phyloP scores from a whole-genome alignment of 2,797 vertebrate genomes.

The Nothura maculosa region DNA sequence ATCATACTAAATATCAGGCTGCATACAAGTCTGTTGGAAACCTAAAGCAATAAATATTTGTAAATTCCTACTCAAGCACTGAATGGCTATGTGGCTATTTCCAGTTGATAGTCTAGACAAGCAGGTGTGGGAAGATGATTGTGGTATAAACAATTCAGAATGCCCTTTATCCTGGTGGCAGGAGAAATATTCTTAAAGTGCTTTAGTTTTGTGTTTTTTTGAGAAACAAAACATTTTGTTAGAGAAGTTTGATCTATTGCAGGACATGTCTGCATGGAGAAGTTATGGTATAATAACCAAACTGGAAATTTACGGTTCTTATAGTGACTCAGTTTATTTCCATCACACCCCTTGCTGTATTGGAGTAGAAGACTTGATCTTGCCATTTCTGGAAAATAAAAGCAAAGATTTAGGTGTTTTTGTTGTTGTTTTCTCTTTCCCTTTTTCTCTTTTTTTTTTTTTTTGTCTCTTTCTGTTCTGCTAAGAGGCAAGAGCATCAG shows the following conservation, averaged over 20 bases:
- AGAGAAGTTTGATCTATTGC: not conserved
- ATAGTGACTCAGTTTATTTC: not conserved
- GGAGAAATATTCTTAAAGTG: not conserved
- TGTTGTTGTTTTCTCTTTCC: too few relatives aligned
- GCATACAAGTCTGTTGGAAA: not conserved
- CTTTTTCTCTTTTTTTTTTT: too few relatives aligned
- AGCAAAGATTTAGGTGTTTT: not conserved
- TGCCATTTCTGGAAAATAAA: not conserved
- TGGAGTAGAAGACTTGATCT: not conserved
- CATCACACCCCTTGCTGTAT: not conserved
- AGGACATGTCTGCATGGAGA: not conserved
- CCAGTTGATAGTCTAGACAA: not conserved
- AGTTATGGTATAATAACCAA: not conserved
- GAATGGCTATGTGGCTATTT: not conserved
- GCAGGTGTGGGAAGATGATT: not conserved
- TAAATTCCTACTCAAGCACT: not conserved
- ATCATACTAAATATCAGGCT: not conserved
- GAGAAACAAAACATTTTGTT: not conserved
- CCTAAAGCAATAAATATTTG: constrained; percentile 23
- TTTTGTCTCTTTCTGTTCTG: not conserved
- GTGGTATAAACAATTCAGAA: not conserved
- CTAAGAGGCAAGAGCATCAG: not conserved
- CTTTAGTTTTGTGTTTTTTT: not conserved
- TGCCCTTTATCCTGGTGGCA: not conserved
- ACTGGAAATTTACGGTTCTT: not conserved